These are phyloP conservation scores for Sebastes alutus DNA, from an alignment of 2,797 vertebrate genomes.

Conservation along the genomic window DNA sequence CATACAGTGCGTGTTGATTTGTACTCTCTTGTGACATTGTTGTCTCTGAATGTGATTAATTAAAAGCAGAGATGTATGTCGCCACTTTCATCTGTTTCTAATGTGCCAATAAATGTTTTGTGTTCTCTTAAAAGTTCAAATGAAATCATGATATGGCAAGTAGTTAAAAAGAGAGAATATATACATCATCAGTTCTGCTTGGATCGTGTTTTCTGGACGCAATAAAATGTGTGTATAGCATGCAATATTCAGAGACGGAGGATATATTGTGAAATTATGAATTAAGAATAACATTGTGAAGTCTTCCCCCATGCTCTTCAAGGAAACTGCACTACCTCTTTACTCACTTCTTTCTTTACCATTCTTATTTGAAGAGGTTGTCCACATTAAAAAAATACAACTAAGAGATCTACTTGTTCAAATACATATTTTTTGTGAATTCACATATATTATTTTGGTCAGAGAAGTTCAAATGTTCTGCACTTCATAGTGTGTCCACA, in stretches of 20 bases:
- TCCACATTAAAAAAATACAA: not conserved
- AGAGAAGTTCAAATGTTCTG: not conserved
- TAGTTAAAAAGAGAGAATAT: not conserved
- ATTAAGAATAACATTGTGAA: not conserved
- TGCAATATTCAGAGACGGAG: not conserved
- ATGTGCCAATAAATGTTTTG: not conserved
- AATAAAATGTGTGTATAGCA: not conserved
- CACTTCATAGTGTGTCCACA: slow-evolving; percentile 20
- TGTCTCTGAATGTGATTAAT: not conserved
- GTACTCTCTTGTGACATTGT: not conserved
- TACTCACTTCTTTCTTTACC: not conserved
- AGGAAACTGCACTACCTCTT: not conserved
- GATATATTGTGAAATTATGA: not conserved
- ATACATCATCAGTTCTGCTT: not conserved
- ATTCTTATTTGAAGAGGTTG: not conserved
- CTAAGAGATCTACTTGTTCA: not conserved
- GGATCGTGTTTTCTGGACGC: not conserved
- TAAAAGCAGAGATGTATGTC: not conserved
- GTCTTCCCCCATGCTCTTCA: not conserved
- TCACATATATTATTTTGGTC: not conserved
- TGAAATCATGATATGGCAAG: not conserved
- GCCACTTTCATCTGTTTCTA: not conserved
- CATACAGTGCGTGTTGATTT: not conserved
- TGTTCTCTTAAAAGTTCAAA: not conserved
- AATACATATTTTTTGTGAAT: not conserved